Evolutionary conservation across 1,140 invertebrate genomes (phyloP).

Genomic region (Macrosteles quadrilineatus): DNA sequence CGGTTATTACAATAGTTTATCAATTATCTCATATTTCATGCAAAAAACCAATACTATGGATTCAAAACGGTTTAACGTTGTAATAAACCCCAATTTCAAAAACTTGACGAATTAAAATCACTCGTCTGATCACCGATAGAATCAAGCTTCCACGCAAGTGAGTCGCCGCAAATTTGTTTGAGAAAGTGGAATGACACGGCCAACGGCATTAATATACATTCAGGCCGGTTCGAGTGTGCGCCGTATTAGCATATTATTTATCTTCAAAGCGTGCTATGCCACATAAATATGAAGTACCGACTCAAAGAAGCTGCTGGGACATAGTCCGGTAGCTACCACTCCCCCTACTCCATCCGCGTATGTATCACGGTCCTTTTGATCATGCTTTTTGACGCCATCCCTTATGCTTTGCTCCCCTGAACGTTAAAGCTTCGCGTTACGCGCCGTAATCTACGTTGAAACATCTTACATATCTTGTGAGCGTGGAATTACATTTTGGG

Average conservation of each 20-base stretch:
- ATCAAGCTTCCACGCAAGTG: too few relatives aligned
- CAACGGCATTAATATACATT: slow-evolving; percentile 17
- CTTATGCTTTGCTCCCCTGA: neutral
- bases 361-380: neutral
- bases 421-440: neutral
- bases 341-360: neutral
- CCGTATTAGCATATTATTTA: slow-evolving; percentile 14
- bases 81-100: too few relatives aligned
- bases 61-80: too few relatives aligned
- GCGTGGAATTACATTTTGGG: too few relatives aligned
- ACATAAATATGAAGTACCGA: neutral
- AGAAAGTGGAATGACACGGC: neutral
- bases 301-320: neutral
- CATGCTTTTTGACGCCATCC: neutral
- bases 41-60: too few relatives aligned
- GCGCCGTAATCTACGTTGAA: too few relatives aligned
- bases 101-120: too few relatives aligned
- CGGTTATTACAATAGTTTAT: too few relatives aligned
- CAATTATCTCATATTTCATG: too few relatives aligned
- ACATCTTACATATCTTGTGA: too few relatives aligned
- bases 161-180: too few relatives aligned
- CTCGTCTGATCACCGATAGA: too few relatives aligned
- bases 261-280: neutral
- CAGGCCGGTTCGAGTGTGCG: neutral
- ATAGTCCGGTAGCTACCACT: neutral